Evolutionary conservation across 2,888 invertebrate species (phyloP).

Genomic region (Spodoptera picta): DNA sequence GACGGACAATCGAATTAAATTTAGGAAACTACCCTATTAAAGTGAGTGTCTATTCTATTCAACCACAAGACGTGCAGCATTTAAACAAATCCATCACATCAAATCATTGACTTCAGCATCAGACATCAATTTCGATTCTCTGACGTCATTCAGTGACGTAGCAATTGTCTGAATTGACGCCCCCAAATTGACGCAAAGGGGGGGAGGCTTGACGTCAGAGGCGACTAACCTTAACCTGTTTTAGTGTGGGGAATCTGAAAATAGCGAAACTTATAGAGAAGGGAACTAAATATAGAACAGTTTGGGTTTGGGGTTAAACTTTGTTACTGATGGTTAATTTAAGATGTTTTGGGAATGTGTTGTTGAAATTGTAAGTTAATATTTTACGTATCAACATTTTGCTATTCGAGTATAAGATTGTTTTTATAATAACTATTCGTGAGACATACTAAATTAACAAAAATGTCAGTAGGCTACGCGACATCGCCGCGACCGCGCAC

Average conservation of each 20-base stretch:
- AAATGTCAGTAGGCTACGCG: too few relatives aligned
- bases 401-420: too few relatives aligned
- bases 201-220: constrained; percentile 34
- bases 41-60: too few relatives aligned
- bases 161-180: constrained; percentile 6
- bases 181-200: constrained; percentile 24
- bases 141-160: constrained; percentile 41
- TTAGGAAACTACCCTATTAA: too few relatives aligned
- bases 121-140: constrained; percentile 7
- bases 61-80: too few relatives aligned
- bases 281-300: constrained; percentile 26
- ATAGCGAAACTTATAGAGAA: constrained; percentile 12
- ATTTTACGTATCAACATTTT: too few relatives aligned
- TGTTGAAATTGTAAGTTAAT: background rate
- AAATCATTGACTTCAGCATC: constrained; percentile 3
- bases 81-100: background rate
- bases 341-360: constrained; percentile 7
- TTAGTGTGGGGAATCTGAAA: constrained; percentile 9
- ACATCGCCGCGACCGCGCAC: too few relatives aligned
- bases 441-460: too few relatives aligned
- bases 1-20: too few relatives aligned
- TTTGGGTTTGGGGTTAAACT: constrained; percentile 12
- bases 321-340: constrained; percentile 11
- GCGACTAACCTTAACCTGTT: constrained; percentile 39
- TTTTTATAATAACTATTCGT: too few relatives aligned